A percentile compares a stretch with the other conserved stretches of the same genome.
These are phyloP conservation scores for Ormyrus rosae DNA, from an alignment of 2,888 invertebrate genomes.

Conservation along the genomic window DNA sequence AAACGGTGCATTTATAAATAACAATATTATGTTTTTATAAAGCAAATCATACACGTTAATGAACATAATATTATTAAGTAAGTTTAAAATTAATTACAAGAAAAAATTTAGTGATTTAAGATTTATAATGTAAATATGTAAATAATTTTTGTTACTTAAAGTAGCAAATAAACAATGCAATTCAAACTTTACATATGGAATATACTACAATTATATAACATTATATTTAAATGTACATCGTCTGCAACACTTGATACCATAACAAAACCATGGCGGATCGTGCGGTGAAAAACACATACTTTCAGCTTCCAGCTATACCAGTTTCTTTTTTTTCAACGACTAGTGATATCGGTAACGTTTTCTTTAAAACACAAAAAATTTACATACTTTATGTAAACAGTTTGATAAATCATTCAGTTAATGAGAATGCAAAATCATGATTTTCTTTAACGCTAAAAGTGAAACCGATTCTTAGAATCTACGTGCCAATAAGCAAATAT, in stretches of 20 bases:
- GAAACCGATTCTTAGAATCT: too few species aligned
- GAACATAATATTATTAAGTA: constrained; percentile 23
- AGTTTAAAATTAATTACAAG: constrained; percentile 36
- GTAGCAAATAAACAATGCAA: constrained; percentile 42
- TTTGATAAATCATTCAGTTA: too few species aligned
- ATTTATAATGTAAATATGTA: constrained; percentile 29
- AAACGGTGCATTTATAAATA: constrained; percentile 44
- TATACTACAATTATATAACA: constrained; percentile 48
- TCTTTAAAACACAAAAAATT: not conserved
- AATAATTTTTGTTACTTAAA: constrained; percentile 14
- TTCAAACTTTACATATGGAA: constrained; percentile 26
- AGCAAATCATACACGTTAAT: constrained; percentile 47
- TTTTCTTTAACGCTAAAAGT: too few species aligned
- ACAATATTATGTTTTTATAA: constrained; percentile 45
- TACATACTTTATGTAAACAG: too few species aligned
- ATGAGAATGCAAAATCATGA: too few species aligned
- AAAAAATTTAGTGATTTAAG: constrained; percentile 8
- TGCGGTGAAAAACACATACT: constrained; percentile 10
- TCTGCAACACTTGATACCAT: constrained; percentile 12
- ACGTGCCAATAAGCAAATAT: too few species aligned
- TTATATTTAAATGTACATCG: constrained; percentile 41
- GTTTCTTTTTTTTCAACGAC: constrained; percentile 22
- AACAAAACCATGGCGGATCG: constrained; percentile 31
- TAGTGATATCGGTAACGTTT: constrained; percentile 24
- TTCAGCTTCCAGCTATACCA: constrained; percentile 11